These are phyloP conservation scores for Chanos chanos DNA, from an alignment of 2,797 vertebrate genomes.

Conservation along the genomic window DNA sequence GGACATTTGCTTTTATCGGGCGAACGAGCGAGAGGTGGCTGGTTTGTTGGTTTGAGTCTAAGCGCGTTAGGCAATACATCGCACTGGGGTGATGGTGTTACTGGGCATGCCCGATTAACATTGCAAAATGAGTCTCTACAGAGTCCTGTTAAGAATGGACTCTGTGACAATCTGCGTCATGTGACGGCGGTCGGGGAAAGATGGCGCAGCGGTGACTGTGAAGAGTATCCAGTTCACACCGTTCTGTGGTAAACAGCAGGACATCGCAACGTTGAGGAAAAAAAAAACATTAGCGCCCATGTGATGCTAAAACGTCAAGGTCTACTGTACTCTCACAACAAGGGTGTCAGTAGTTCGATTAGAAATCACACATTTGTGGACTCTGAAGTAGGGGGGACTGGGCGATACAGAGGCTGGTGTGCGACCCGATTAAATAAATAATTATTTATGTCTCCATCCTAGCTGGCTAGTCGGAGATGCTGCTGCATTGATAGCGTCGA, in stretches of 20 bases:
- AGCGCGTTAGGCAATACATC: too few relatives aligned
- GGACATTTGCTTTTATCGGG: too few relatives aligned
- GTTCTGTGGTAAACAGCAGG: too few relatives aligned
- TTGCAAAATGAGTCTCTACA: neutral
- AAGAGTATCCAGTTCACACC: conserved; percentile 16
- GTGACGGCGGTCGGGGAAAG: conserved; percentile 64
- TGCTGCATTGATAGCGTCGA: conserved; percentile 36
- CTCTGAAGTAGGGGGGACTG: neutral
- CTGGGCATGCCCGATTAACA: too few relatives aligned
- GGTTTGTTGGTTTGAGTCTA: too few relatives aligned
- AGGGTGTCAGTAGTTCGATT: too few relatives aligned
- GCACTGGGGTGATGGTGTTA: too few relatives aligned
- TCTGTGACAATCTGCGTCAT: conserved; percentile 74
- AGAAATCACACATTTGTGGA: too few relatives aligned
- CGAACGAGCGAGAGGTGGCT: too few relatives aligned
- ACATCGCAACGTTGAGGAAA: neutral
- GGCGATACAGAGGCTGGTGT: neutral
- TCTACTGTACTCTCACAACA: neutral
- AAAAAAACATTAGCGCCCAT: neutral
- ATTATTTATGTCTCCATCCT: conserved; percentile 30
- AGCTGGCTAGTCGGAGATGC: conserved; percentile 31
- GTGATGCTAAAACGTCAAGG: neutral
- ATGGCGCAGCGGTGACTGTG: conserved; percentile 67
- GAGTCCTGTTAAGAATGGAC: conserved; percentile 12
- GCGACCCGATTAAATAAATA: conserved; percentile 43